phyloP scores from a whole-genome alignment of 2,888 invertebrate genomes.

The Watsonalla binaria region DNA sequence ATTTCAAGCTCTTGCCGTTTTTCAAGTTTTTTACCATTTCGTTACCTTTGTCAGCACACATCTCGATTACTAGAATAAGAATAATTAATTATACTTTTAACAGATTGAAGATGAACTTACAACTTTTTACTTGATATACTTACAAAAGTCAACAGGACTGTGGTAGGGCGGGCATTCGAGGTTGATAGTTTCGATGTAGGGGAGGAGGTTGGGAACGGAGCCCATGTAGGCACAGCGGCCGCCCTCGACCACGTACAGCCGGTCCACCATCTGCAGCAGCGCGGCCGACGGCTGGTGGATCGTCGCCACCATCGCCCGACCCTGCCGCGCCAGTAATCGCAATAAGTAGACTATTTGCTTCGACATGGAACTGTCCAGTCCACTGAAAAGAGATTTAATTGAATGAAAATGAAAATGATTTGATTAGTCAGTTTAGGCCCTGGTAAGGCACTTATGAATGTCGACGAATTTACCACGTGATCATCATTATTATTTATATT shows the following conservation, averaged over 20 bases:
- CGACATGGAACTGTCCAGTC: slow-evolving; percentile 75
- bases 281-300: slow-evolving; percentile 95
- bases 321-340: slow-evolving; percentile 89
- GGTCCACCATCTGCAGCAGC: slow-evolving; percentile 92
- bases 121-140: slow-evolving; percentile 43
- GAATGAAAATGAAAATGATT: no score
- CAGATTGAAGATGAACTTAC: not conserved
- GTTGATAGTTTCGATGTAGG: slow-evolving; percentile 84
- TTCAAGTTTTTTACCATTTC: slow-evolving; percentile 45
- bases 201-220: slow-evolving; percentile 84
- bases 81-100: slow-evolving; percentile 5
- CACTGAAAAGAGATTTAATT: not conserved
- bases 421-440: no score
- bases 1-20: slow-evolving; percentile 54
- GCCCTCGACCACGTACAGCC: slow-evolving; percentile 88
- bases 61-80: slow-evolving; percentile 64
- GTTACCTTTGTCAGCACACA: slow-evolving; percentile 47
- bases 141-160: slow-evolving; percentile 94
- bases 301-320: slow-evolving; percentile 91
- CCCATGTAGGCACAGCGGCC: slow-evolving; percentile 91
- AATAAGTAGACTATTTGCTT: slow-evolving; percentile 89
- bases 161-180: slow-evolving; percentile 92
- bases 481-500: no score
- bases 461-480: no score
- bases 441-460: no score